Evolutionary conservation across 2,888 invertebrate genomes (phyloP).

Genomic region (Dryobota labecula): DNA sequence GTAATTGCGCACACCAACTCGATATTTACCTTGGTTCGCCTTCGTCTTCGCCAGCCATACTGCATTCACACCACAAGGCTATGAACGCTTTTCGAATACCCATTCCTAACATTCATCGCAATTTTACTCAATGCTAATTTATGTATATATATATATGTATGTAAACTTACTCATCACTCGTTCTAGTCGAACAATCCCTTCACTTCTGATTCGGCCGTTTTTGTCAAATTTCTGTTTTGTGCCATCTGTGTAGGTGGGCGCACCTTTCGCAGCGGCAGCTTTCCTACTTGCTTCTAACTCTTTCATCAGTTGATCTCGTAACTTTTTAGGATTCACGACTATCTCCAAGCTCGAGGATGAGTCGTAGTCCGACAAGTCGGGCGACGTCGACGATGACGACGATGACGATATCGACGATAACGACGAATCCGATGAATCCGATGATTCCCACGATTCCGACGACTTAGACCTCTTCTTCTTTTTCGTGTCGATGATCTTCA

Average conservation of each 20-base stretch:
- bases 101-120: background rate
- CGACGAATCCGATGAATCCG: background rate
- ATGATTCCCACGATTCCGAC: background rate
- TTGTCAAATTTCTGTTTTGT: background rate
- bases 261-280: background rate
- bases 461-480: background rate
- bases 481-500: background rate
- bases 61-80: background rate
- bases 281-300: constrained; percentile 2
- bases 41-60: background rate
- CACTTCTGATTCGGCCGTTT: background rate
- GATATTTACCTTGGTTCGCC: background rate
- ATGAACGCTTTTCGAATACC: background rate
- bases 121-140: background rate
- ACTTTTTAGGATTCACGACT: background rate
- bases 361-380: background rate
- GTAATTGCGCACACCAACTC: background rate
- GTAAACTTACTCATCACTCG: background rate
- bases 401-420: background rate
- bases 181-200: background rate
- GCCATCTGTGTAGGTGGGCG: background rate
- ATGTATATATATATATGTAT: background rate
- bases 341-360: background rate
- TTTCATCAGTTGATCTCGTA: background rate
- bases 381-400: background rate